phyloP scores from a whole-genome alignment of 1,140 invertebrate genomes.

The Calephelis nemesis region DNA sequence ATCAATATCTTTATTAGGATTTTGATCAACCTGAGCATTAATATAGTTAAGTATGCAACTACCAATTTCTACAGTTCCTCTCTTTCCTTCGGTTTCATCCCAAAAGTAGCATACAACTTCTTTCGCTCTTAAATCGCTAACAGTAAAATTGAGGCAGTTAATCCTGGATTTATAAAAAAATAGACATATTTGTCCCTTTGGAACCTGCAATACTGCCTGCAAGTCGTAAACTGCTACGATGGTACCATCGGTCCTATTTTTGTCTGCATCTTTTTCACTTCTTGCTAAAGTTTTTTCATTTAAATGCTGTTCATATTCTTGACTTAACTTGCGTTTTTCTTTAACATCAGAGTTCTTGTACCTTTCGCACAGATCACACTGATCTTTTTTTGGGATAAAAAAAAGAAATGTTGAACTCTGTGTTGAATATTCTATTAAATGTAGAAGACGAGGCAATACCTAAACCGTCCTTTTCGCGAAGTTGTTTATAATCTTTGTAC shows the following conservation, averaged over 20 bases:
- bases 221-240: constrained; percentile 53
- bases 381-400: neutral
- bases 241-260: constrained; percentile 36
- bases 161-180: constrained; percentile 51
- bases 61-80: constrained; percentile 30
- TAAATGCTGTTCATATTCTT: constrained; percentile 26
- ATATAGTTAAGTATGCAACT: neutral
- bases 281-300: constrained; percentile 37
- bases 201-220: constrained; percentile 45
- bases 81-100: constrained; percentile 42
- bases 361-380: constrained; percentile 38
- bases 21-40: neutral
- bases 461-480: neutral
- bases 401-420: constrained; percentile 17
- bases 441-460: neutral
- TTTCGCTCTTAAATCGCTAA: constrained; percentile 41
- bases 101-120: constrained; percentile 46
- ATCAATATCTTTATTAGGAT: constrained; percentile 31
- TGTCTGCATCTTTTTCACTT: constrained; percentile 31
- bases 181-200: constrained; percentile 37
- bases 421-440: constrained; percentile 17
- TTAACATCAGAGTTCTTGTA: constrained; percentile 41
- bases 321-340: constrained; percentile 27
- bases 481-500: constrained; percentile 16
- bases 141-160: constrained; percentile 18